phyloP scores from a whole-genome alignment of 2,797 vertebrate genomes.

The Enteromius argenteus region DNA sequence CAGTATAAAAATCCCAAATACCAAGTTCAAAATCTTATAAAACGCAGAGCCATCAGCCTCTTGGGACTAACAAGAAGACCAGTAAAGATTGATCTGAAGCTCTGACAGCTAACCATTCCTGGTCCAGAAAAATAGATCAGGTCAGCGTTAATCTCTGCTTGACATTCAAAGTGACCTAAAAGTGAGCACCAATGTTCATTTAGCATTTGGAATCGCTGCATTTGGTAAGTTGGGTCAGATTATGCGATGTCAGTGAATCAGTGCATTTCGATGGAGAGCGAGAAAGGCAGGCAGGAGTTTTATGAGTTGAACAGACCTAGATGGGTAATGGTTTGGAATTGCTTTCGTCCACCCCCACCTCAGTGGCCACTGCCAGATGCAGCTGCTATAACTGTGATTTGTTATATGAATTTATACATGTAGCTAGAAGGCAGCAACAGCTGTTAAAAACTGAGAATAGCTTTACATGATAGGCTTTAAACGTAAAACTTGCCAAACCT shows the following conservation, averaged over 20 bases:
- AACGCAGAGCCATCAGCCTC: slow-evolving; percentile 6
- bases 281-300: slow-evolving; percentile 40
- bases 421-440: slow-evolving; percentile 2
- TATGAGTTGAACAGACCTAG: slow-evolving; percentile 44
- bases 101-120: slow-evolving; percentile 17
- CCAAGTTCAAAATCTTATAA: not conserved
- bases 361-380: not conserved
- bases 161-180: not conserved
- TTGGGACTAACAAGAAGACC: not conserved
- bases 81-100: slow-evolving; percentile 4
- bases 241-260: not conserved
- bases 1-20: slow-evolving; percentile 21
- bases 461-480: not conserved
- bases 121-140: slow-evolving; percentile 13
- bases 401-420: slow-evolving; percentile 4
- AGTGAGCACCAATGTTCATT: not conserved
- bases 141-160: slow-evolving; percentile 17
- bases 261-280: slow-evolving; percentile 9
- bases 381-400: slow-evolving; percentile 19
- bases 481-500: not conserved
- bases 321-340: slow-evolving; percentile 51
- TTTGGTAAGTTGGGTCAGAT: slow-evolving; percentile 25
- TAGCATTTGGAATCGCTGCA: slow-evolving; percentile 21
- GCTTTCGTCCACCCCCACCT: slow-evolving; percentile 19
- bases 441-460: slow-evolving; percentile 15